phyloP scores from a whole-genome alignment of 2,888 invertebrate genomes.

The Nomada hirtipes region DNA sequence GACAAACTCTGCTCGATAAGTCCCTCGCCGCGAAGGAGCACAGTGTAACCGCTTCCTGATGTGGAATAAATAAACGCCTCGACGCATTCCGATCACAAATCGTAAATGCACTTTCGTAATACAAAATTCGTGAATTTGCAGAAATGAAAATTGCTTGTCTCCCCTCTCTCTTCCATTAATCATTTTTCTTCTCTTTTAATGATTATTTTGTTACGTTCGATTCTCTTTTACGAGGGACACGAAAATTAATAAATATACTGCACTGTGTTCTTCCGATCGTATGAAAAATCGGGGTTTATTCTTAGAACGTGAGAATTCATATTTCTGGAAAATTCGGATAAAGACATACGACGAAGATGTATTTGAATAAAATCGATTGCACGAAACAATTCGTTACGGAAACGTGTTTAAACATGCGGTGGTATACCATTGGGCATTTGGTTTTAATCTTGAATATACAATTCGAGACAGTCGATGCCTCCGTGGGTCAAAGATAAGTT shows the following conservation, averaged over 20 bases:
- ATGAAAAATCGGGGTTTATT: neutral
- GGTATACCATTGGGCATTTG: neutral
- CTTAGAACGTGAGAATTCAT: too few relatives aligned
- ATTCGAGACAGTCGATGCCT: neutral
- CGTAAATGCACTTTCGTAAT: constrained; percentile 13
- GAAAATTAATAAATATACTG: too few relatives aligned
- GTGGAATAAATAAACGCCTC: constrained; percentile 45
- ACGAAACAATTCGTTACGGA: neutral
- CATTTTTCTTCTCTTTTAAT: too few relatives aligned
- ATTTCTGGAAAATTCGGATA: too few relatives aligned
- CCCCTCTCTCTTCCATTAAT: too few relatives aligned
- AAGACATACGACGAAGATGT: too few relatives aligned
- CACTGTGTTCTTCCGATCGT: neutral
- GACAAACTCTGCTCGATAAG: constrained; percentile 8
- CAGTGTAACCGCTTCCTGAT: constrained; percentile 38
- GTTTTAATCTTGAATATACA: neutral
- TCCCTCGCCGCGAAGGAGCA: neutral
- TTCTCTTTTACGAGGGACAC: too few relatives aligned
- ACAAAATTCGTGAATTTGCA: neutral
- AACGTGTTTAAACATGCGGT: too few relatives aligned
- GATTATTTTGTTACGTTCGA: too few relatives aligned
- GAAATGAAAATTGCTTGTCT: too few relatives aligned
- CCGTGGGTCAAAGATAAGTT: constrained; percentile 6
- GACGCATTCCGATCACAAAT: constrained; percentile 47
- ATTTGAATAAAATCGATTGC: too few relatives aligned